Evolutionary conservation across 2,888 invertebrate species (phyloP).

Genomic region (Drosophila prostipennis): DNA sequence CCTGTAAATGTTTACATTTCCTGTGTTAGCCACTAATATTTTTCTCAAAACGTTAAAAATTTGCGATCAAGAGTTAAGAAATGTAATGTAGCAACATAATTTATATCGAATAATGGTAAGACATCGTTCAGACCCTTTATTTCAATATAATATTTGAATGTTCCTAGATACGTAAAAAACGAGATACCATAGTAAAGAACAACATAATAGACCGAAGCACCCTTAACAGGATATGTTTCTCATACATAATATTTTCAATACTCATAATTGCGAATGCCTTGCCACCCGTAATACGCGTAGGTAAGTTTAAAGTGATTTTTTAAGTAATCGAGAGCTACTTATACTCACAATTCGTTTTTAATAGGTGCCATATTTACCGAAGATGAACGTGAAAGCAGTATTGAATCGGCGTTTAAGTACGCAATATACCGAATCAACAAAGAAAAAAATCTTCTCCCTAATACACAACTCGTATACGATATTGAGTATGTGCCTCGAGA

Average conservation of each 20-base stretch:
- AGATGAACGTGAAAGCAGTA: slow-evolving; percentile 93
- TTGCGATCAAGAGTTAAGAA: neutral
- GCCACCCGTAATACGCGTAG: slow-evolving; percentile 88
- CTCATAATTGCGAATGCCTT: slow-evolving; percentile 84
- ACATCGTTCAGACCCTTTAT: neutral
- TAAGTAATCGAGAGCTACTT: neutral
- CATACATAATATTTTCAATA: slow-evolving; percentile 84
- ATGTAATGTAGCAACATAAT: neutral
- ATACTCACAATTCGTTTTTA: neutral
- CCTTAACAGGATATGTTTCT: slow-evolving; percentile 86
- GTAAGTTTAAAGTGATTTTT: slow-evolving; percentile 83
- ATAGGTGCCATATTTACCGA: slow-evolving; percentile 96
- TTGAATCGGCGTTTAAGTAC: slow-evolving; percentile 96
- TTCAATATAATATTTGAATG: neutral
- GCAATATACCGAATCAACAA: slow-evolving; percentile 97
- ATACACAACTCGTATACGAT: slow-evolving; percentile 95
- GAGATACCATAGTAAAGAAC: slow-evolving; percentile 3
- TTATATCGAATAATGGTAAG: slow-evolving; percentile 14
- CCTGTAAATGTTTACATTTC: neutral
- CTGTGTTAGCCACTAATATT: neutral
- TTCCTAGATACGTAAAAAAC: slow-evolving; percentile 9
- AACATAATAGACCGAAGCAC: slow-evolving; percentile 3
- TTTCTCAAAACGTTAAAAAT: neutral
- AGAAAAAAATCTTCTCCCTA: slow-evolving; percentile 91
- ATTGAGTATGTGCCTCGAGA: slow-evolving; percentile 95